Evolutionary conservation across 2,888 invertebrate genomes (phyloP), one percentile per base, ranked within the genome.

Genomic region (Mythimna loreyi): DNA sequence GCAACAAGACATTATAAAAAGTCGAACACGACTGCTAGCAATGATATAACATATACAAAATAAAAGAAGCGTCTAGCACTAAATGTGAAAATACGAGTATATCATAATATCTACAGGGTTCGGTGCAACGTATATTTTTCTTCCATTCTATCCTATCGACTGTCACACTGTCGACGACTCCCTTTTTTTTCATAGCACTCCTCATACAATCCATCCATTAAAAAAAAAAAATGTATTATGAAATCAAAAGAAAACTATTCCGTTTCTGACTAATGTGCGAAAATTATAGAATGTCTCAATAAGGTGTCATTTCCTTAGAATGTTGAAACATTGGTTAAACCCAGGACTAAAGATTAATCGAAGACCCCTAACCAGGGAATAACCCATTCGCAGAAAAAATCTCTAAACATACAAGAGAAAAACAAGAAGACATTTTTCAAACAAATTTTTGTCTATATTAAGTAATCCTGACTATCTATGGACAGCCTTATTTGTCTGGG

Each of bases 401-500:
- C 1, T 21, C 16, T 7, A 25, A 45, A 11, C 11, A 19, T 4
- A 25, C 25, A 11, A 58, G 40, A 25, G 28, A 52, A 72, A 40
- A 72, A 55, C 9, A 6, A 30, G 5, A 47, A 52, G 66, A 47
- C 36, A 50, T 56, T 50, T 28, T 52, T 53, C 13, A 30, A 25
- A 45, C 25, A 78, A 66, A 43, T 36, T 25, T 11, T 47, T 43
- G 40, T 23, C 53, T 59, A 33, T 55, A 40, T 79, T 61, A 67
- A 61, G 50, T 55, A 75, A 43, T 40, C 21, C 33, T 45, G 21
- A 25, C 75, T 79, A 60, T 75, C 45, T 53, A 67, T 67, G 1
- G 33, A 47, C 28, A 67, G 11, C 3, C 13, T 47, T 50, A 33
- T 66, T 60, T 40, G 33, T 43, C 40, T 49, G 52, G 28, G 21